Evolutionary conservation across 2,888 invertebrate species (phyloP), one percentile per base, ranked within the genome.

Genomic region (Xanthorhoe spadicearia): DNA sequence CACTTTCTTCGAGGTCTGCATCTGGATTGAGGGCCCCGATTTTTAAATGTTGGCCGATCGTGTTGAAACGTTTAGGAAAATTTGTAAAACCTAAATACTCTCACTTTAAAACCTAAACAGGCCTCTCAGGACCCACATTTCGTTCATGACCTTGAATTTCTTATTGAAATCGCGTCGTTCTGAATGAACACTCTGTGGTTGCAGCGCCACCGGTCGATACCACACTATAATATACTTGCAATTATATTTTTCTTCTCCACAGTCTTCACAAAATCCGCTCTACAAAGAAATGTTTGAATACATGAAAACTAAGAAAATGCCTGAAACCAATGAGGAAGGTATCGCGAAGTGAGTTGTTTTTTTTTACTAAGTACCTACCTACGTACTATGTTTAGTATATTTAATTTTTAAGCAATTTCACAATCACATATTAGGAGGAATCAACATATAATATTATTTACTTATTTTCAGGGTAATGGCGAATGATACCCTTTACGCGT

Each of bases 1-100:
- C 73, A 95, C 95, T 13, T 99, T 98, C 83, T 99, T 99, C 83
- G 94, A 96, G 93, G 98, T 98, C 54, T 15, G 6, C 38, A 10
- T 38, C 35, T 38, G n/a, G n/a, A n/a, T n/a, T n/a, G n/a, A n/a
- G n/a, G n/a, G n/a, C n/a, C n/a, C n/a, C n/a, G n/a, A n/a, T n/a
- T n/a, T n/a, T n/a, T n/a, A n/a, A n/a, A n/a, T n/a, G n/a, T n/a
- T n/a, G n/a, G n/a, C n/a, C n/a, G n/a, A n/a, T n/a, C n/a, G n/a
- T n/a, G n/a, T n/a, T n/a, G n/a, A n/a, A n/a, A n/a, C n/a, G n/a
- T n/a, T n/a, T n/a, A n/a, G n/a, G n/a, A n/a, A n/a, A n/a, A n/a
- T n/a, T n/a, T n/a, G n/a, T n/a, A n/a, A n/a, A n/a, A n/a, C n/a
- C n/a, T n/a, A n/a, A n/a, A n/a, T n/a, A n/a, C n/a, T n/a, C n/a